These are phyloP conservation scores for Rhogogaster chlorosoma DNA, from an alignment of 2,888 invertebrate genomes.

Conservation along the genomic window DNA sequence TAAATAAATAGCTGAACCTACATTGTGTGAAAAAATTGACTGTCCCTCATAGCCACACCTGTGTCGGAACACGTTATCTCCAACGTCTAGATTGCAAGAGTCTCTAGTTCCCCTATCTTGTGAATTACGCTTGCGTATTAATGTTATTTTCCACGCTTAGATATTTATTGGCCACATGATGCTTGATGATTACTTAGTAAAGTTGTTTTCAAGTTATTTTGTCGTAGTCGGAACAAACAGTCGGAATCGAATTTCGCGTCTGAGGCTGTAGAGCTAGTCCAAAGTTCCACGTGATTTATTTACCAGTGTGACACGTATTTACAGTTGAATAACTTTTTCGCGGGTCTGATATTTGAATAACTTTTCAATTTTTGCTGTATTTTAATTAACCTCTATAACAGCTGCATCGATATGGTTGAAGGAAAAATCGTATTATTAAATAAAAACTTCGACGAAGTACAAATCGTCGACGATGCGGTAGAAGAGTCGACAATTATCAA, in stretches of 20 bases:
- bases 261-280: neutral
- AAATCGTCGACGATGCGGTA: slow-evolving; percentile 64
- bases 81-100: neutral
- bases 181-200: neutral
- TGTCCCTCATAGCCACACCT: neutral
- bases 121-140: neutral
- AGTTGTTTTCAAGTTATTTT: neutral
- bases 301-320: neutral
- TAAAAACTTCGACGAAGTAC: slow-evolving; percentile 61
- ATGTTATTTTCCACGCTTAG: neutral
- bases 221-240: neutral
- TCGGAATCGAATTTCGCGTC: neutral
- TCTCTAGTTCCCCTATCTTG: neutral
- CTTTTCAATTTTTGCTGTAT: neutral
- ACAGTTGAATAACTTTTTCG: neutral
- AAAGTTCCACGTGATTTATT: neutral
- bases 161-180: neutral
- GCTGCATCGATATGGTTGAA: neutral
- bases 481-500: slow-evolving; percentile 65
- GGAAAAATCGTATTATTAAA: neutral
- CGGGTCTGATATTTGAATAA: neutral
- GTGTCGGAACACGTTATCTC: neutral
- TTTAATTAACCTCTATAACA: neutral
- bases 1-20: neutral
- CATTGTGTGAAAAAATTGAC: neutral